Percentiles rank a stretch among this genome's conserved stretches.
phyloP scores from a whole-genome alignment of 2,888 invertebrate species.

The Rhagonycha fulva region DNA sequence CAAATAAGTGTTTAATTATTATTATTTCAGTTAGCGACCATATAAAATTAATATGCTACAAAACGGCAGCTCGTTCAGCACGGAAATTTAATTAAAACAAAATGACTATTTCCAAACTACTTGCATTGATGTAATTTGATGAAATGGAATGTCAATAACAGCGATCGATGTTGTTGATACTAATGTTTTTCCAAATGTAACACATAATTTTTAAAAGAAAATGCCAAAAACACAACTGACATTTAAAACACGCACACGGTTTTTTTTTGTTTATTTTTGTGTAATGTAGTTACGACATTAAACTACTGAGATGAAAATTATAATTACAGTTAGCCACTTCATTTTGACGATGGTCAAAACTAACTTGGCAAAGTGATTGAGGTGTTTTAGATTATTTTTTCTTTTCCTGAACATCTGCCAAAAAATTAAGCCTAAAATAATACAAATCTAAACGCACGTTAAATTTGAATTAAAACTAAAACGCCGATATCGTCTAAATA shows the following conservation, averaged over 20 bases:
- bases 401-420: slow-evolving; percentile 9
- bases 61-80: neutral
- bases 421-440: neutral
- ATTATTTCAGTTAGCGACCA: neutral
- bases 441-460: neutral
- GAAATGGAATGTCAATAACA: neutral
- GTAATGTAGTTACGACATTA: neutral
- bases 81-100: neutral
- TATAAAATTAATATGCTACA: neutral
- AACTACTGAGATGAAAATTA: neutral
- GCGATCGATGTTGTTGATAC: neutral
- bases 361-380: slow-evolving; percentile 7
- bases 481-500: neutral
- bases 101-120: neutral
- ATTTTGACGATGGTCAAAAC: neutral
- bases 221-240: slow-evolving; percentile 7
- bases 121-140: neutral
- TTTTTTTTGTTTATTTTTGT: neutral
- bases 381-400: neutral
- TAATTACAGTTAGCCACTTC: neutral
- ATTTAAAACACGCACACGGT: neutral
- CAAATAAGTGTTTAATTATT: neutral
- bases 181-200: neutral
- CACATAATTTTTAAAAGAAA: slow-evolving; percentile 6
- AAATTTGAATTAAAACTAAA: neutral